Evolutionary conservation across 2,113 vertebrate species (phyloP).

Genomic region (Corythornis vintsioides): DNA sequence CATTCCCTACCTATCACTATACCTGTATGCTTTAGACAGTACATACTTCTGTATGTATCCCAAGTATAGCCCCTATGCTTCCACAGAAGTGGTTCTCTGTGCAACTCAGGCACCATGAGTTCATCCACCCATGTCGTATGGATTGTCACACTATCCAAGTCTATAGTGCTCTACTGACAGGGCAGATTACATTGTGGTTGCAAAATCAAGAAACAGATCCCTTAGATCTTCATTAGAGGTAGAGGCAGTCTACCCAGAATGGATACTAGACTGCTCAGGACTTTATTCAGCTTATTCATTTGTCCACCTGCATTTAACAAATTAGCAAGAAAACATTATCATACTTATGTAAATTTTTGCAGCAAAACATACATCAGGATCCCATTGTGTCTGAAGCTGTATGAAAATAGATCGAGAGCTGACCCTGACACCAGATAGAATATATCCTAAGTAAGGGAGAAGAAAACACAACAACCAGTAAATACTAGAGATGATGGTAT

Average conservation of each 20-base stretch:
- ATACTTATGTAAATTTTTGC: background rate
- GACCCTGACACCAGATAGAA: background rate
- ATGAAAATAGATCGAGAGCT: background rate
- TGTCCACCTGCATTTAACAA: background rate
- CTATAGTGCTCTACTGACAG: background rate
- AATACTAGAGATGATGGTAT: background rate
- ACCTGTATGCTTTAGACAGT: background rate
- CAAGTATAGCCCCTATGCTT: background rate
- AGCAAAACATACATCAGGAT: background rate
- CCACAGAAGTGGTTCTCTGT: background rate
- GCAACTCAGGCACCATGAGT: background rate
- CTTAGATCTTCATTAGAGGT: background rate
- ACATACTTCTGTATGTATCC: background rate
- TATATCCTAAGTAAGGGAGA: background rate
- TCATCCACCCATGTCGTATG: background rate
- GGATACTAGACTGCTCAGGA: background rate
- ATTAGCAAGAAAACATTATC: background rate
- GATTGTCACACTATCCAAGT: background rate
- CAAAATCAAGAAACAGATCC: background rate
- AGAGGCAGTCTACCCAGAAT: background rate
- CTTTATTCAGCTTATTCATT: background rate
- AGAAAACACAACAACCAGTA: background rate
- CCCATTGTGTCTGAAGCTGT: background rate
- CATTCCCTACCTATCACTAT: background rate
- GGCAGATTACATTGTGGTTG: background rate